Evolutionary conservation across 2,888 invertebrate species (phyloP).

Genomic region (Leucoptera coffeella): DNA sequence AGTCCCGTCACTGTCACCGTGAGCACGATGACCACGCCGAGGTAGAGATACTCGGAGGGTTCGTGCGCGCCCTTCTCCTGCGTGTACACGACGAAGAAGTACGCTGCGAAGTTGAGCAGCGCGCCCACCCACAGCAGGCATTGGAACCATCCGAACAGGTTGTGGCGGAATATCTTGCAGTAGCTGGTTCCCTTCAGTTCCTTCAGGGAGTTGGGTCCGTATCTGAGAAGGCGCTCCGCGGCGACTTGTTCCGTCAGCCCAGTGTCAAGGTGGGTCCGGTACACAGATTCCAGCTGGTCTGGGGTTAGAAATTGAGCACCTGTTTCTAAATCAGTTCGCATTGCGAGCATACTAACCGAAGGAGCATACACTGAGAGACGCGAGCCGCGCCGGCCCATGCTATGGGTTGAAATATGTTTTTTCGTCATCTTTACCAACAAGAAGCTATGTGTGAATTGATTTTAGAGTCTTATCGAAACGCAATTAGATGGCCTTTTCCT

Average conservation of each 20-base stretch:
- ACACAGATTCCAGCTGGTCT: conserved; percentile 28
- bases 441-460: too few species aligned
- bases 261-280: conserved; percentile 29
- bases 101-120: conserved; percentile 56
- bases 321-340: too few species aligned
- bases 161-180: conserved; percentile 57
- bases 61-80: conserved; percentile 14
- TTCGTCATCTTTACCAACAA: too few species aligned
- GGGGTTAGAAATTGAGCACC: conserved; percentile 39
- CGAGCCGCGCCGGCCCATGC: too few species aligned
- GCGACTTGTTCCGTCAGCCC: conserved; percentile 53
- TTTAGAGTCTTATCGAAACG: too few species aligned
- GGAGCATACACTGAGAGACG: too few species aligned
- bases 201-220: conserved; percentile 59
- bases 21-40: conserved; percentile 25
- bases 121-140: conserved; percentile 64
- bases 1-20: conserved; percentile 43
- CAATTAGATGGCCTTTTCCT: too few species aligned
- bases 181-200: conserved; percentile 55
- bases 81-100: conserved; percentile 17
- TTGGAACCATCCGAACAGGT: conserved; percentile 68
- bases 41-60: conserved; percentile 29
- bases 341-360: too few species aligned
- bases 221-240: conserved; percentile 32
- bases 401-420: too few species aligned